Conservation (phyloP, 2,888 invertebrate species). For the Aethes cnicana region DNA sequence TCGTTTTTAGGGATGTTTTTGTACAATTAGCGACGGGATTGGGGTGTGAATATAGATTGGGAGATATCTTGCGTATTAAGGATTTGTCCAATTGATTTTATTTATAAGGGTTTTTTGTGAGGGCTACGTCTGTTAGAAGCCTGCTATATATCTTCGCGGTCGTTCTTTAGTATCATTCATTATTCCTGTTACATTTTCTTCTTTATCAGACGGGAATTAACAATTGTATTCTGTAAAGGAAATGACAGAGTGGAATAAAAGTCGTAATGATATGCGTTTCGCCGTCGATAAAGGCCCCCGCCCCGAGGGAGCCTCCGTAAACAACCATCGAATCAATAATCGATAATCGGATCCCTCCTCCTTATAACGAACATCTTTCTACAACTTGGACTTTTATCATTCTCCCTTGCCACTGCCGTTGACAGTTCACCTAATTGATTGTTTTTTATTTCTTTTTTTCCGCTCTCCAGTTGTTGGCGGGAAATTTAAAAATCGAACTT, state of each 20-base stretch:
- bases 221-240: no score
- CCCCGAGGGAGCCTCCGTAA: constrained; percentile 9
- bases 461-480: constrained; percentile 43
- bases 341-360: constrained; percentile 34
- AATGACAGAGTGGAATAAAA: not conserved
- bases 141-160: no score
- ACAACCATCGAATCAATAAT: constrained; percentile 32
- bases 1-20: constrained; percentile 65
- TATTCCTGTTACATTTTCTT: no score
- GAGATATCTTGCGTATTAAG: constrained; percentile 46
- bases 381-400: constrained; percentile 44
- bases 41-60: constrained; percentile 61
- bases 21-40: constrained; percentile 74
- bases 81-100: constrained; percentile 54
- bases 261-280: constrained; percentile 9
- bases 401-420: constrained; percentile 56
- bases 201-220: no score
- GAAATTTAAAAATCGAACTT: constrained; percentile 54
- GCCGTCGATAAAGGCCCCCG: not conserved
- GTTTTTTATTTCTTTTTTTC: constrained; percentile 58
- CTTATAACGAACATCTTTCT: constrained; percentile 45
- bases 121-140: no score
- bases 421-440: constrained; percentile 78
- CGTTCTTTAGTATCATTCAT: no score
- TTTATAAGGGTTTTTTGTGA: constrained; percentile 34